Base-by-base conservation (phyloP, 2,888 invertebrate species). In the Mythimna ferrago region DNA sequence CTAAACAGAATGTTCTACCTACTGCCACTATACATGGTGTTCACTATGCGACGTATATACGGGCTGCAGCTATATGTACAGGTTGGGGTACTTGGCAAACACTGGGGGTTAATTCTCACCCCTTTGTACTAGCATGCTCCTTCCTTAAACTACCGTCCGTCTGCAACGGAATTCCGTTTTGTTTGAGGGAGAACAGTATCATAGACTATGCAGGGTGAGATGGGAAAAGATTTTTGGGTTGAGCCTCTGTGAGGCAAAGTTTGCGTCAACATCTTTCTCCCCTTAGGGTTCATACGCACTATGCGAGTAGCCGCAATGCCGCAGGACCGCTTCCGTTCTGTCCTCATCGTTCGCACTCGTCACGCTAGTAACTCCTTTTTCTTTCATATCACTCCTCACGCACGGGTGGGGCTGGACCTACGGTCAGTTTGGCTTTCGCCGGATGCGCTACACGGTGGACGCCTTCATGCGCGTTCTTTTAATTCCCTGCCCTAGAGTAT, bases 131-230 rank as follows among this genome's bases (percentile, higher is more conserved):
- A 69, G 83, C 66, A 73, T 74, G 79, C 84, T 73, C 38, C 66
- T 71, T 85, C 85, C 85, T 85, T 80, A 77, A 75, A 82, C 85
- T 82, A 84, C 60, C 73, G 85, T 78, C 85, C 85, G 85, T 84
- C 85, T 85, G 83, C 67, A 74, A 65, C 85, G 85, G 85, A 85
- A 85, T 85, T 85, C 85, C 85, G 85, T 85, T 85, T 85, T 85
- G 85, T 85, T 85, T 80, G 84, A 83, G 82, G 73, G 80, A 77
- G 78, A 66, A 54, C 16, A 48, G 19, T 10, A 5, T 0, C 71
- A 78, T n/a, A 82, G 85, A 85, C 48, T 78, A 78, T 53, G 54
- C n/a, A 9, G 32, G 4, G 54, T 35, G 14, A 16, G 6, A 4
- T 21, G 4, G 4, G n/a, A 60, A 1, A 11, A 3, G 11, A 21